Evolutionary conservation across 2,113 vertebrate species (phyloP), one percentile per base, ranked within the genome.

Genomic region (Indri indri): DNA sequence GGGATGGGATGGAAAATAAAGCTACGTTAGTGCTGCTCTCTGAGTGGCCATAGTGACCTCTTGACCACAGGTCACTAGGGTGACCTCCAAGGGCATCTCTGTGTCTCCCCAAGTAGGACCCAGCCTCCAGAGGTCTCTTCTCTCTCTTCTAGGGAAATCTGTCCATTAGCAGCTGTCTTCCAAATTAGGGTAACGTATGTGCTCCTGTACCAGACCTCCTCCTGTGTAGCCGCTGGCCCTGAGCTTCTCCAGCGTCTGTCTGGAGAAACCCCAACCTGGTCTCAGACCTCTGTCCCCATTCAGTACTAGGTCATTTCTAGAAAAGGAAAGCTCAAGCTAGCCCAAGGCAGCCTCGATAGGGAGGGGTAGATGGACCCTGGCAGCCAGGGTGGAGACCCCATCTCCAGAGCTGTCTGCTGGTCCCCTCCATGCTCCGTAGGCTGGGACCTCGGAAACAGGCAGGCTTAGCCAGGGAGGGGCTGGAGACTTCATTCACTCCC

Each of bases 21-120:
- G 85, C 40, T 34, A 34, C 57, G 50, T 87, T 57, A 84, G 54
- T 13, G 83, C 74, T 80, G 76, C 37, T 59, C 92, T 97, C 79
- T 77, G 61, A 96, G 93, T 91, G 93, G 76, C 74, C 63, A 96
- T 2, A 45, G 59, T 88, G 97, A 91, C 89, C 96, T 94, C 96
- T 88, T 97, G 96, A 91, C 94, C 97, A 90, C 86, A 95, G 94
- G 89, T 66, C 89, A 77, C 63, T 76, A 45, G 76, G 93, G 91
- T 94, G 96, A 97, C 93, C 95, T 98, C 90, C 97, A 98, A 88
- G 95, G 95, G 94, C 93, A 97, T 94, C 89, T 91, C 73, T 84
- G n/a, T 66, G 87, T 92, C 70, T 97, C 86, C 47, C 59, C 37
- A 76, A 91, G 97, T 88, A 95, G 79, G 50, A 17, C 52, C 68